Conservation (phyloP, 1,140 invertebrate genomes). For the Cyrtorhinus lividipennis region DNA sequence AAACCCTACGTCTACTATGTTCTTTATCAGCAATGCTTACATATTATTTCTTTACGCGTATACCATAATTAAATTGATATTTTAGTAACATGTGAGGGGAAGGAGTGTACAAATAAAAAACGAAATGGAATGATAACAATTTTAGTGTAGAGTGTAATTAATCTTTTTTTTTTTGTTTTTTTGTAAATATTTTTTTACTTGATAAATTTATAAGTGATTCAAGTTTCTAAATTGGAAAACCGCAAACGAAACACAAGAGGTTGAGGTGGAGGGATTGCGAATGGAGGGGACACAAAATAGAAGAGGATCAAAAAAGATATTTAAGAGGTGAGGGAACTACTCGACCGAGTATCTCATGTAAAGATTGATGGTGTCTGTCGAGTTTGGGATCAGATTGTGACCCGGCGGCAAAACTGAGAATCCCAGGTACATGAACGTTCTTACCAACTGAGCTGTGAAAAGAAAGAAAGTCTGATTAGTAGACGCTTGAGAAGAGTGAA, state of each 20-base stretch:
- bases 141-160: not conserved
- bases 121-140: constrained; percentile 3
- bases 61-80: not conserved
- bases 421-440: constrained; percentile 93
- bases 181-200: not conserved
- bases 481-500: no score
- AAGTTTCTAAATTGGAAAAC: not conserved
- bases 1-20: not conserved
- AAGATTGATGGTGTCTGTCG: constrained; percentile 44
- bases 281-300: not conserved
- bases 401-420: constrained; percentile 73
- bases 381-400: constrained; percentile 54
- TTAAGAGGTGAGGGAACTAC: constrained; percentile 30
- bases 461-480: constrained; percentile 26
- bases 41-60: not conserved
- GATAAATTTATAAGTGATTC: not conserved
- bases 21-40: not conserved
- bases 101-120: not conserved
- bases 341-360: constrained; percentile 70
- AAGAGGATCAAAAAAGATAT: no score
- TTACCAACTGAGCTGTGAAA: constrained; percentile 58
- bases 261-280: not conserved
- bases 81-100: not conserved
- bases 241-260: not conserved
- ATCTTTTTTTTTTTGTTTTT: not conserved